Evolutionary conservation across 2,113 vertebrate genomes (phyloP), one percentile per base, ranked within the genome.

Genomic region (Pseudorhombus dupliciocellatus): DNA sequence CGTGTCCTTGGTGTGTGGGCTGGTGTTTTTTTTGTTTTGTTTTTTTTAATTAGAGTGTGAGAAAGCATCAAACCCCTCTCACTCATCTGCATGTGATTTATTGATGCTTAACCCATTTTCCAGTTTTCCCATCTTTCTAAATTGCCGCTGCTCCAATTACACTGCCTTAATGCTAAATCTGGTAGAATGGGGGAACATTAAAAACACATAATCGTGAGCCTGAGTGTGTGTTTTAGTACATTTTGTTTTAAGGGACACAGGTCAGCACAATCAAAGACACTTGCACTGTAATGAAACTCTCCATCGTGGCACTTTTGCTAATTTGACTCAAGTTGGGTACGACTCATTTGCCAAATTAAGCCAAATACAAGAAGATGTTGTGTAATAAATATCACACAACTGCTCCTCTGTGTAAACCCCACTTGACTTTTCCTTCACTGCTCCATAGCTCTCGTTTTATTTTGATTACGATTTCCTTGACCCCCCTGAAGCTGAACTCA

Each of bases 91-190:
- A 64, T 83, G 78, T 84, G 77, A 86, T 91, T 89, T 86, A 89
- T 89, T 84, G 78, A 87, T 83, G 75, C 70, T 87, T 88, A 83
- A 86, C 86, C 84, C 63, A 88, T 81, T 90, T 89, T 80, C 72
- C 73, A 77, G 53, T 68, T 68, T 75, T 63, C 59, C 56, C 61
- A 22, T 62, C 66, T 70, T 59, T 75, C 73, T 69, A 78, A 85
- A 87, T 84, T 75, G 37, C 77, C 11, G 48, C 63, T 24, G 46
- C 76, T 77, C 71, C 63, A 70, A 67, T 84, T 65, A 77, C 46
- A 26, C 15, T 4, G 20, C 52, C 54, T 63, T 60, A 37, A 60
- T 22, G 20, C 37, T 42, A 48, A 81, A 64, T 25, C 30, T 53
- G 57, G 57, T 61, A 15, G 9, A 18, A 31, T 53, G 34, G 21